Evolutionary conservation across 1,140 invertebrate genomes (phyloP), one percentile per base, ranked within the genome.

Genomic region (Drosophila punjabiensis): DNA sequence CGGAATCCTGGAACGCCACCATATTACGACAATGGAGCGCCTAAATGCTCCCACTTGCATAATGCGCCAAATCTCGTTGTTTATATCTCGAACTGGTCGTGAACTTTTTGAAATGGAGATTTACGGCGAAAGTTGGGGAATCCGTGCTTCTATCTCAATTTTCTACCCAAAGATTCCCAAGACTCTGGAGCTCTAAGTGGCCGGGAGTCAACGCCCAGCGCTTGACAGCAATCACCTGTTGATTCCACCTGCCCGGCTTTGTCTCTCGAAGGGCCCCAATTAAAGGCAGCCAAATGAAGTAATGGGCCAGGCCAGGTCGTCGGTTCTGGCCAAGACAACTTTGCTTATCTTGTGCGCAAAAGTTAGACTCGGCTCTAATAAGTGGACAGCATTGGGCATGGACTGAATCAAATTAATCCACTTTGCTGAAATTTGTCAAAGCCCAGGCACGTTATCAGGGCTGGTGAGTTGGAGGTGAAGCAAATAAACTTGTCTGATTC

Each of bases 381-480:
- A 63, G 56, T 48, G 37, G 48, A 68, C 39, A 28, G 48, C 50
- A 73, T 53, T 47, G 59, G 67, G 30, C 47, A 41, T 48, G 48
- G 53, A 77, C 73, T 81, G 16, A 88, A 83, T 88, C 79, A 82
- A 87, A 87, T 87, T 88, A 87, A 87, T 87, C 84, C 81, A 87
- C 80, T 83, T 69, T 61, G 60, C 76, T 74, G 70, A 80, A 86
- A 83, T 87, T 87, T 76, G 84, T 87, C 83, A 86, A 88, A 82
- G 76, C 58, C 64, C 6, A 61, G 58, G 35, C n/a, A 43, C 8
- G 32, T 10, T 45, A 16, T n/a, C 16, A 16, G 16, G 16, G 28
- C 5, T 4, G 28, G 3, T n/a, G 66, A 37, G 13, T 8, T 18
- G 10, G 20, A 20, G 71, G 32, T 45, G 33, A 35, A 32, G 43